These are phyloP conservation scores for Phalacrocorax carbo DNA, from an alignment of 2,113 vertebrate genomes.

Conservation along the genomic window DNA sequence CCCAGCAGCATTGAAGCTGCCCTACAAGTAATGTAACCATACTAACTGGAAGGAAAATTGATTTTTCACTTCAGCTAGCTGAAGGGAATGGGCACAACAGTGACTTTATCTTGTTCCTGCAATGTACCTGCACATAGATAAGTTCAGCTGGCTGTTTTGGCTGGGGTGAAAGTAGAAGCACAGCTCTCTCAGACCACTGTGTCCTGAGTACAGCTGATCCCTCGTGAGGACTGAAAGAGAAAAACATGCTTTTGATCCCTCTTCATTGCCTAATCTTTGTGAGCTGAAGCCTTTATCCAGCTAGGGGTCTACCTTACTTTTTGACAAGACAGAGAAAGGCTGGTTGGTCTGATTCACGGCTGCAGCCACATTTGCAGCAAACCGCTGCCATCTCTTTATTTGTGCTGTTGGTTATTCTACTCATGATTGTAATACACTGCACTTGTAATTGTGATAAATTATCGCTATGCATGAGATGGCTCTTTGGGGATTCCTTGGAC, in stretches of 20 bases:
- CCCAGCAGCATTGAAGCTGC: neutral
- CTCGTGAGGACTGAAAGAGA: neutral
- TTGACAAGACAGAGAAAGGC: neutral
- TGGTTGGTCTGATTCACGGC: neutral
- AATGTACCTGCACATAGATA: rapidly evolving
- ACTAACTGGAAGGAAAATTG: neutral
- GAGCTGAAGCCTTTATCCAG: neutral
- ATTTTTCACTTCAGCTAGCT: neutral
- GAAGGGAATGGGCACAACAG: neutral
- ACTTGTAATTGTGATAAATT: neutral
- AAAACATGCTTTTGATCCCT: neutral
- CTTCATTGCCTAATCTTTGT: neutral
- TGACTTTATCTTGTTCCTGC: neutral
- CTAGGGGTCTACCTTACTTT: neutral
- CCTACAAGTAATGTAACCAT: neutral
- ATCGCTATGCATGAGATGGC: neutral
- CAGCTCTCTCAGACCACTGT: neutral
- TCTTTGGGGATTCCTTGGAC: neutral
- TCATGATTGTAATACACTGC: neutral
- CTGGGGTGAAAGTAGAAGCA: neutral
- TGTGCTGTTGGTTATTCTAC: neutral
- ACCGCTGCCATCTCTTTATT: neutral
- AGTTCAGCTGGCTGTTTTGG: neutral
- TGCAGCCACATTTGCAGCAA: neutral
- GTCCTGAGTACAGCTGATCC: neutral